phyloP scores from a whole-genome alignment of 2,797 vertebrate genomes.

The Sciurus carolinensis region DNA sequence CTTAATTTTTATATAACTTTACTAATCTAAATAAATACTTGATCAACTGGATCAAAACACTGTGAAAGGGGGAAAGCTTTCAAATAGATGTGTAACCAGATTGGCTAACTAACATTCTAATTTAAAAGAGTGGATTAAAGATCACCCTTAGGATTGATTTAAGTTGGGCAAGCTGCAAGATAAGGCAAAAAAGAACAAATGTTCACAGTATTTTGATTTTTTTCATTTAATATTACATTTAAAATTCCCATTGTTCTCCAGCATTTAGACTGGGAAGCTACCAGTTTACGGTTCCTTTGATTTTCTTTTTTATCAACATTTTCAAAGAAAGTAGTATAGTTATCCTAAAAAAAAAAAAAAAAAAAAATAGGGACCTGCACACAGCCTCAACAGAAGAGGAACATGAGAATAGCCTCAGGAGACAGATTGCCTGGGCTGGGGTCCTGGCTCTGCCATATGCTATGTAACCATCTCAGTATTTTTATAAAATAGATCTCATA shows the following conservation, averaged over 20 bases:
- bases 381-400: not conserved
- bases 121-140: conserved; percentile 44
- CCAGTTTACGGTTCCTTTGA: not conserved
- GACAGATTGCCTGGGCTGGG: not conserved
- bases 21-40: conserved; percentile 65
- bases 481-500: not conserved
- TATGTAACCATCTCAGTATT: not conserved
- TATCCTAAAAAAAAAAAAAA: not conserved
- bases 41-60: conserved; percentile 41
- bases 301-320: not conserved
- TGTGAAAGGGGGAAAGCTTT: not conserved
- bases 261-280: not conserved
- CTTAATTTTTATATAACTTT: conserved; percentile 60
- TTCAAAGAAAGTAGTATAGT: conserved; percentile 4
- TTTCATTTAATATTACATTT: conserved; percentile 15
- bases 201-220: conserved; percentile 47
- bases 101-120: conserved; percentile 70
- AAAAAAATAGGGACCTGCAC: not conserved
- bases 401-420: not conserved
- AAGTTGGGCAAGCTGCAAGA: conserved; percentile 50
- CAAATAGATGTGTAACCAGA: conserved; percentile 47
- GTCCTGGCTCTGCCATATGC: not conserved
- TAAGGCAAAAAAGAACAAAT: conserved; percentile 59
- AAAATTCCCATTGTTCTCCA: conserved; percentile 15
- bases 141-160: conserved; percentile 54